Evolutionary conservation across 2,797 vertebrate genomes (phyloP), one percentile per base, ranked within the genome.

Genomic region (Helostoma temminkii): DNA sequence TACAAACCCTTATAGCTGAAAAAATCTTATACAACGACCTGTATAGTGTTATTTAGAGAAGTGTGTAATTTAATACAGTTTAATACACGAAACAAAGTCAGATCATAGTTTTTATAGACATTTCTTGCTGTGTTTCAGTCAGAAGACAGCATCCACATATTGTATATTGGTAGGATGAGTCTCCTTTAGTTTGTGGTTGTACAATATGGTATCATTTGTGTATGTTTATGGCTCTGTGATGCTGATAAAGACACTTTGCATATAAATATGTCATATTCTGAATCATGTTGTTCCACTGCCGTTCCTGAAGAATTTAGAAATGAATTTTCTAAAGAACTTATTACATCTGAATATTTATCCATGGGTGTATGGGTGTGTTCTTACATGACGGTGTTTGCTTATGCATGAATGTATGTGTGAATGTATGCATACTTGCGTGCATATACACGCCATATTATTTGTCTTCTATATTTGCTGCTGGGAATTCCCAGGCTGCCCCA

Each of bases 401-500:
- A n/a, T n/a, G n/a, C n/a, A n/a, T n/a, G n/a, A n/a, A n/a, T n/a
- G n/a, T 42, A 6, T 19, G 5, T 28, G 22, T 34, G 8, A 36
- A 26, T 48, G 28, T 18, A 9, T 53, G 56, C 36, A 11, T 58
- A 45, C 5, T 24, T 42, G 41, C 0, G 41, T 60, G 54, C 14
- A 16, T 6, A 25, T 59, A 47, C 52, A 39, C 58, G 36, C 71
- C 71, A 41, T 9, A 84, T 88, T 90, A 83, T 78, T 79, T 68
- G 64, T 79, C 43, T 19, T 71, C 47, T 81, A 56, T 74, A 48
- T 86, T 78, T 79, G 55, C 81, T 81, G 69, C 63, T 18, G 65
- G 76, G 81, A 75, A 90, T 84, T 88, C 87, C 88, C 81, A 76
- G 79, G 61, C 78, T 71, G 69, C 60, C 48, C 74, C 74, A 80